A percentile compares a stretch with the other conserved stretches of the same genome.
Conservation (phyloP, 2,797 vertebrate genomes). For the Paratrypauchen microcephalus region DNA sequence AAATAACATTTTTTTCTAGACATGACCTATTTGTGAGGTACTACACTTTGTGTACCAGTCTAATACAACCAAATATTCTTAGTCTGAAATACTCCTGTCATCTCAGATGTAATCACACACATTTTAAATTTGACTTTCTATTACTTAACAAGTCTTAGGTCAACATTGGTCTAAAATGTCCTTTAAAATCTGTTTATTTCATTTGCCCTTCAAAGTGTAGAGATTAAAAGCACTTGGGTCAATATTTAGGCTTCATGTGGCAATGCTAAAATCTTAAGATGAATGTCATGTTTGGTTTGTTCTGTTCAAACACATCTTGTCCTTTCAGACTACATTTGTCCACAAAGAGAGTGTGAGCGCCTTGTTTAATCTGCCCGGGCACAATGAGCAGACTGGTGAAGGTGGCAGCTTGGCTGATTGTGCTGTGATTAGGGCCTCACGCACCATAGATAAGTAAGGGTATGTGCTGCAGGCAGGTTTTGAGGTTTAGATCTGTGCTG, state of each 20-base stretch:
- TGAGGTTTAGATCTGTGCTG: conserved; percentile 40
- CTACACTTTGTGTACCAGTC: neutral
- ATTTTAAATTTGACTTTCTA: neutral
- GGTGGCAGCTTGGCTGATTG: conserved; percentile 56
- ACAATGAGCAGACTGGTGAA: conserved; percentile 44
- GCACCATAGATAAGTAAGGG: conserved; percentile 50
- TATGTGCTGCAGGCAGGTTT: conserved; percentile 20
- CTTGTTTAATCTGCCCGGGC: conserved; percentile 52
- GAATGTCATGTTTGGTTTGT: conserved; percentile 52
- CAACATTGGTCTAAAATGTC: conserved; percentile 29
- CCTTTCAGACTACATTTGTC: conserved; percentile 58
- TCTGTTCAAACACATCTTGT: conserved; percentile 58
- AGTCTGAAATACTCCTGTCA: neutral
- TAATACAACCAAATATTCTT: no score
- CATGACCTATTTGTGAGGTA: neutral
- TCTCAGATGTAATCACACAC: conserved; percentile 1
- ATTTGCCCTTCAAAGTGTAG: conserved; percentile 27
- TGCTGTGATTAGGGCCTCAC: conserved; percentile 56
- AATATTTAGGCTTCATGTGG: conserved; percentile 58
- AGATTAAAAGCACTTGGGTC: conserved; percentile 39
- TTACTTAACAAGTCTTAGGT: conserved; percentile 11
- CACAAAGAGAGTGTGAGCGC: conserved; percentile 41
- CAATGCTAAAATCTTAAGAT: conserved; percentile 48
- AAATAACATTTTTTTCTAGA: neutral
- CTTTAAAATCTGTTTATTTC: conserved; percentile 25